A percentile compares a stretch with the other conserved stretches of the same genome.
Evolutionary conservation across 2,888 invertebrate species (phyloP).

Genomic region (Chrysopilus asiliformis): DNA sequence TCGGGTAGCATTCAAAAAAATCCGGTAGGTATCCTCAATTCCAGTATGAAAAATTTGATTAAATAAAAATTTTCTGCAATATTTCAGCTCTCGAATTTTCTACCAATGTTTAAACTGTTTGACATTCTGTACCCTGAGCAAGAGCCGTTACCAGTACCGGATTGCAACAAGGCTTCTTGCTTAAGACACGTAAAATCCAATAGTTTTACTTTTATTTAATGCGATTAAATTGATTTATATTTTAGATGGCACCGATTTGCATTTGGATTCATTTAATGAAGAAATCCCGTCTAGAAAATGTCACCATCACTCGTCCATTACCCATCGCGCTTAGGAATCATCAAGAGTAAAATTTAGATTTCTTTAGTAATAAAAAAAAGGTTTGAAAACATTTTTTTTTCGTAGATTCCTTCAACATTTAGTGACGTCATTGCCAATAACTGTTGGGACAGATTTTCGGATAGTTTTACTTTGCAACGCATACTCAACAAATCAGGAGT

Average conservation of each 20-base stretch:
- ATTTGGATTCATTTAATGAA: conserved; percentile 94
- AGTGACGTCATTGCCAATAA: conserved; percentile 62
- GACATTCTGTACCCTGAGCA: conserved; percentile 87
- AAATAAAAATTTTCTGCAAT: not conserved
- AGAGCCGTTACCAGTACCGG: conserved; percentile 79
- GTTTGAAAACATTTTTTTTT: conserved; percentile 18
- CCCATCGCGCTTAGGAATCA: conserved; percentile 71
- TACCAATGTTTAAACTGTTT: conserved; percentile 81
- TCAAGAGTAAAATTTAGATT: conserved; percentile 50
- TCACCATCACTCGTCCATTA: conserved; percentile 60
- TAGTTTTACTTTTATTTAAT: too few species aligned
- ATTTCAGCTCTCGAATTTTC: conserved; percentile 60
- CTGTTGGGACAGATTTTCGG: conserved; percentile 75
- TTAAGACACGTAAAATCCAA: conserved; percentile 22
- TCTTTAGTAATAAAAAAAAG: conserved; percentile 10
- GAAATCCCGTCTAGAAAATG: conserved; percentile 80
- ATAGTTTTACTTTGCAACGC: conserved; percentile 90
- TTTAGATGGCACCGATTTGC: conserved; percentile 76
- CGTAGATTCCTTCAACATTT: conserved; percentile 73
- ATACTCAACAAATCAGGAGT: conserved; percentile 84
- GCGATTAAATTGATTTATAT: too few species aligned
- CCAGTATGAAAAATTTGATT: not conserved
- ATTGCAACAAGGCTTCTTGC: conserved; percentile 67
- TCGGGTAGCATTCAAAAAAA: conserved; percentile 93
- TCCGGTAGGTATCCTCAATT: conserved; percentile 43